Evolutionary conservation across 2,888 invertebrate species (phyloP), one percentile per base, ranked within the genome.

Genomic region (Lobophora halterata): DNA sequence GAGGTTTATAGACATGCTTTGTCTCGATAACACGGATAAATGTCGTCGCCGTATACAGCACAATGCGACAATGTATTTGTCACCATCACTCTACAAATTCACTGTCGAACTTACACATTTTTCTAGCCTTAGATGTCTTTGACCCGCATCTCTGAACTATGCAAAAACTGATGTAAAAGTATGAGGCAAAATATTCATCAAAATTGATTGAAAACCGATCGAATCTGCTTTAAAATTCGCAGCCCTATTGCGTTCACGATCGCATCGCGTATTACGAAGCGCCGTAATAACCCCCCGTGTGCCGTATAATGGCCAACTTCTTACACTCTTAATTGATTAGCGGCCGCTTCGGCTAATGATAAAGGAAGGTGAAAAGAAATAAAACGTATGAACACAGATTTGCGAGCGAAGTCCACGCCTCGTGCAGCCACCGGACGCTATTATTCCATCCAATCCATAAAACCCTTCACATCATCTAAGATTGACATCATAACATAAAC

Each of bases 261-360:
- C 79, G 69, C 70, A 83, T 81, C 81, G 82, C 74, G 77, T 82
- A 81, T 85, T 85, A 80, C 79, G 77, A 74, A 72, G 78, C 76
- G 70, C 76, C 73, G 79, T 87, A 87, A 87, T 87, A 85, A 85
- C 85, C 78, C 76, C 81, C 79, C 85, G 81, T 72, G 71, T 79
- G 72, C 68, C 74, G 77, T 77, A 81, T 87, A 87, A 87, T 86
- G 77, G 82, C 79, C 74, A 81, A 85, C 86, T 85, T 82, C 86
- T 86, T 86, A 85, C 80, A 79, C 83, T 86, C 86, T 88, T 88
- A 88, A 88, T 88, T 88, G 88, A 88, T 88, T 88, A 87, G 87
- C 88, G 88, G 88, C 82, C 79, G 81, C 81, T 76, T 72, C 72
- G 80, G 67, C 79, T 88, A 87, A 88, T 88, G 85, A 88, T 85